Base-by-base conservation (phyloP, 2,888 invertebrate genomes). In the Troides oblongomaculatus region DNA sequence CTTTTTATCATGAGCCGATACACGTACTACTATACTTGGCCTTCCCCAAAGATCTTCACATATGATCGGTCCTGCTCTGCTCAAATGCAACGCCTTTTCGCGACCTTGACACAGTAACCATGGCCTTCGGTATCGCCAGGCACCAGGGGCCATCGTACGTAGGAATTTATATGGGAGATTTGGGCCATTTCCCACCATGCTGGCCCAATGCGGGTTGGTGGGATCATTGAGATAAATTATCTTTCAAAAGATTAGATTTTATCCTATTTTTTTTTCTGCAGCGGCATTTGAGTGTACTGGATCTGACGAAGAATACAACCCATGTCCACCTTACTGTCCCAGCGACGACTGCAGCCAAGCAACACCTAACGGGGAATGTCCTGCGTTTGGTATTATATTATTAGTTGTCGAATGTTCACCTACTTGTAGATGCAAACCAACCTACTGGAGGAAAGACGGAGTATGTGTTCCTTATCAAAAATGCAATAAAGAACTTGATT, bases 311-410 rank as follows among this genome's bases (percentile, higher is more conserved):
- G 72, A 66, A 21, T 79, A 72, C 68, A 64, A 76, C 25, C 23
- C 77, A 0, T 82, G 81, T 57, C 81, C 81, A 0, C 64, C 75
- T 0, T 72, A 73, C 17, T 82, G 81, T 58, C 82, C 81, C 0
- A 74, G 76, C 23, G 81, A 81, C 36, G 72, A 72, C 65, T 82
- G 82, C 65, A 69, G 62, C 1, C 72, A 78, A 58, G 81, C 80
- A 5, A 74, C 77, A 6, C 75, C 72, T 0, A 72, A 71, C 5
- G 79, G 79, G 1, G 69, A 46, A 46, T 81, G 80, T 60, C 79
- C 77, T 0, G 72, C 72, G 14, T 67, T 73, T 36, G 71, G 79
- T 0, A 66, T 75, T 1, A 73, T 79, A 0, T 72, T 72, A 18
- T 69, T 75, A 57, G 67, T 76, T 0, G 62, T 78, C 1, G 68